Evolutionary conservation across 2,888 invertebrate genomes (phyloP).

Genomic region (Phytoseiulus persimilis): DNA sequence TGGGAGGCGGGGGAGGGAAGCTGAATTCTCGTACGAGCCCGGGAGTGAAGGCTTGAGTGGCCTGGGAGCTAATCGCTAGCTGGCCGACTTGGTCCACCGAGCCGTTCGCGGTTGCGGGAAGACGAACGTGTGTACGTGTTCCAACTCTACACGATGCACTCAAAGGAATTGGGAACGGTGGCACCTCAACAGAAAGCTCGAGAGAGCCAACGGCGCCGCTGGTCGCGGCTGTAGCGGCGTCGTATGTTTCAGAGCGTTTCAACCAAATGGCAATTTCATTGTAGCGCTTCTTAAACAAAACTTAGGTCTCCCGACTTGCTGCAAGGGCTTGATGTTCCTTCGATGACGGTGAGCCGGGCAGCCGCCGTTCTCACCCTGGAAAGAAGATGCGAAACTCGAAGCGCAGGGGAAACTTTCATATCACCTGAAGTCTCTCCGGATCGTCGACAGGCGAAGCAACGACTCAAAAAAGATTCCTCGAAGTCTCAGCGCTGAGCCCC

Average conservation of each 20-base stretch:
- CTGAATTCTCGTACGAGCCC: too few species aligned
- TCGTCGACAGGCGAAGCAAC: background rate
- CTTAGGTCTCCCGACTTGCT: background rate
- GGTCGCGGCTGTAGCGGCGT: background rate
- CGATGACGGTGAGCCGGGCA: background rate
- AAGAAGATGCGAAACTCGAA: background rate
- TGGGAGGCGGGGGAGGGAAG: too few species aligned
- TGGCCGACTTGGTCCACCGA: background rate
- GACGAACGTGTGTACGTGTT: constrained; percentile 8
- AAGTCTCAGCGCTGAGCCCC: background rate
- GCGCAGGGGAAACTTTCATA: background rate
- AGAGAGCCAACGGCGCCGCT: background rate
- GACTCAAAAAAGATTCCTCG: background rate
- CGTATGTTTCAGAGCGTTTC: background rate
- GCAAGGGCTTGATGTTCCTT: background rate
- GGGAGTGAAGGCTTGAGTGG: background rate
- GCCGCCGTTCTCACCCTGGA: background rate
- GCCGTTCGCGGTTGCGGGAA: background rate
- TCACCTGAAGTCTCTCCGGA: background rate
- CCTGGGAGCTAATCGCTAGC: background rate
- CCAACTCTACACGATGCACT: constrained; percentile 36
- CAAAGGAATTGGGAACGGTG: constrained; percentile 15
- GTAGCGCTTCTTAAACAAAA: background rate
- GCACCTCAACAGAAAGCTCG: background rate
- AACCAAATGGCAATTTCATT: background rate